Conservation (phyloP, 2,888 invertebrate genomes). For the Ophioninae sp. region DNA sequence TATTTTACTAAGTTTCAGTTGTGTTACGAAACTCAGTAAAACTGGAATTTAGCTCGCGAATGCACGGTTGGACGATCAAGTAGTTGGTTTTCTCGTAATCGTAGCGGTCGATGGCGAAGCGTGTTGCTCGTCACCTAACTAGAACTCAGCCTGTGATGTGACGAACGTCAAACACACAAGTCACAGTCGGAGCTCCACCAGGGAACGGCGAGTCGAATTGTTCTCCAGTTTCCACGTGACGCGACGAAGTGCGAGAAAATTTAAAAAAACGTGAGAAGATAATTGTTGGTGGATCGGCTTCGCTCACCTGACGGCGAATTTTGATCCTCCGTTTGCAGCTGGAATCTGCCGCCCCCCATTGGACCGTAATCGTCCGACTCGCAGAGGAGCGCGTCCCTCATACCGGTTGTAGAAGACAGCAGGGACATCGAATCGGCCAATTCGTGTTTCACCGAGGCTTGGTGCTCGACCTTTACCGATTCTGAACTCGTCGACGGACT, state of each 20-base stretch:
- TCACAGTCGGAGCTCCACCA: constrained; percentile 91
- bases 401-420: constrained; percentile 75
- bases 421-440: constrained; percentile 43
- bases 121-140: constrained; percentile 84
- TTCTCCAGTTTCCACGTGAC: not conserved
- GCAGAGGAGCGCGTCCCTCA: constrained; percentile 88
- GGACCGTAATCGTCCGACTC: constrained; percentile 91
- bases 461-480: constrained; percentile 34
- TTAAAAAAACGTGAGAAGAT: constrained; percentile 36
- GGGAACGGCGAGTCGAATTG: constrained; percentile 73
- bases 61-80: not conserved
- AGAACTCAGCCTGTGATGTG: constrained; percentile 99
- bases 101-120: constrained; percentile 65
- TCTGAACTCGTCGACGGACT: constrained; percentile 63
- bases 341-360: constrained; percentile 86
- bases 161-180: constrained; percentile 85
- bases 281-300: not conserved
- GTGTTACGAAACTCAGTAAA: not conserved
- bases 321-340: constrained; percentile 89
- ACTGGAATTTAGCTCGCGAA: not conserved
- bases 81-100: not conserved
- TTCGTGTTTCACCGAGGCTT: constrained; percentile 48
- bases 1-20: not conserved
- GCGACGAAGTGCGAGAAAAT: not conserved
- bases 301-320: constrained; percentile 79